Evolutionary conservation across 1,140 invertebrate genomes (phyloP).

Genomic region (Brachystomella parvula): DNA sequence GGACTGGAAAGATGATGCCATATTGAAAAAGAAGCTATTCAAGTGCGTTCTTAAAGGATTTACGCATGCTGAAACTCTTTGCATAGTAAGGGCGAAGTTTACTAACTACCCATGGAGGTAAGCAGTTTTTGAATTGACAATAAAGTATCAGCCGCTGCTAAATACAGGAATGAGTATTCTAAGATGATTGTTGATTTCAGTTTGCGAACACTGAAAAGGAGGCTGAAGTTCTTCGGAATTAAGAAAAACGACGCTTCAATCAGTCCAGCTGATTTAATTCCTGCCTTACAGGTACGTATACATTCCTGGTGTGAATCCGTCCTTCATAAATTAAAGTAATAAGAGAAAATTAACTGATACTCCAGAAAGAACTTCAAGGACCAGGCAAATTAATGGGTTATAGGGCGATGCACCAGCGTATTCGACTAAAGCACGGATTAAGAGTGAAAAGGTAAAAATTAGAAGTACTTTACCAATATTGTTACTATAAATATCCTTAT

Average conservation of each 20-base stretch:
- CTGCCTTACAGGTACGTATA: neutral
- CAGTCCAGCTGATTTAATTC: neutral
- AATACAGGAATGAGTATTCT: neutral
- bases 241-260: neutral
- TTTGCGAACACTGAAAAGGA: neutral
- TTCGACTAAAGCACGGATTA: neutral
- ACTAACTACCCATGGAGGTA: neutral
- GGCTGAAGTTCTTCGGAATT: neutral
- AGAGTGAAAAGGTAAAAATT: neutral
- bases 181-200: neutral
- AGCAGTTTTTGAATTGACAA: neutral
- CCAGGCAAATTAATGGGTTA: neutral
- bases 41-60: too few species aligned
- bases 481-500: neutral
- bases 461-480: neutral
- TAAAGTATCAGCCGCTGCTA: too few species aligned
- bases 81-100: neutral
- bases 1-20: too few species aligned
- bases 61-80: neutral
- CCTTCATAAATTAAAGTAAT: too few species aligned
- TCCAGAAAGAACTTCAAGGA: neutral
- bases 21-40: too few species aligned
- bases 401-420: neutral
- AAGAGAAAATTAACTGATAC: too few species aligned
- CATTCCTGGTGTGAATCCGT: too few species aligned